Evolutionary conservation across 2,113 vertebrate species (phyloP), one percentile per base, ranked within the genome.

Genomic region (Catharus minimus): DNA sequence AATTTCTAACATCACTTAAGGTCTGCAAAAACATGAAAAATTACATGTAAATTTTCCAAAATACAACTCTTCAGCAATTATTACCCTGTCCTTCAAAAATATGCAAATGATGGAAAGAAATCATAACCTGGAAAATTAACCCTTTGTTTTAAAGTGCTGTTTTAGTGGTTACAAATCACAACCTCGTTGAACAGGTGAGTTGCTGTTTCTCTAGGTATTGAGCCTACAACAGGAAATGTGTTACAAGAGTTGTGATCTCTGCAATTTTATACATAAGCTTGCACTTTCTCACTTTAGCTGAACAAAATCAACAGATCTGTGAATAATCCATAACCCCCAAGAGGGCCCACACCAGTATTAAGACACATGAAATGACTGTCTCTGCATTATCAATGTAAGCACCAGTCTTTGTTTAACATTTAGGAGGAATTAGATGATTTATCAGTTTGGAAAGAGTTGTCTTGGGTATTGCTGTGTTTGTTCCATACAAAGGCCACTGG

Each of bases 1-100:
- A 95, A 58, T 96, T 97, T 82, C 99, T 97, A 79, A 99, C 99
- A 94, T 99, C 98, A 41, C 98, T 99, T 96, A 99, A 97, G 7
- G 98, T 99, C 99, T 99, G 94, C 11, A 96, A 93, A 88, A 93
- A 80, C 11, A 93, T 69, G 49, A 94, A 77, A 71, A 68, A 94
- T 27, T 27, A 12, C 13, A 47, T 4, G 7, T 75, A 56, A 79
- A 4, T 80, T 49, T 81, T 61, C 46, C 22, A 89, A 88, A 93
- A 83, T 20, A 75, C 2, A 7, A 16, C 28, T 67, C 22, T 49
- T 66, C 11, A 13, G 12, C 11, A 86, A 8, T 23, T 23, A 74
- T 60, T 50, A 47, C 12, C 19, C 27, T n/a, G 11, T 17, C 28
- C 12, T 52, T 92, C 50, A 60, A 82, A 90, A 82, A 36, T 11